Conservation (phyloP, 2,797 vertebrate genomes). For the Lithobates sylvaticus region DNA sequence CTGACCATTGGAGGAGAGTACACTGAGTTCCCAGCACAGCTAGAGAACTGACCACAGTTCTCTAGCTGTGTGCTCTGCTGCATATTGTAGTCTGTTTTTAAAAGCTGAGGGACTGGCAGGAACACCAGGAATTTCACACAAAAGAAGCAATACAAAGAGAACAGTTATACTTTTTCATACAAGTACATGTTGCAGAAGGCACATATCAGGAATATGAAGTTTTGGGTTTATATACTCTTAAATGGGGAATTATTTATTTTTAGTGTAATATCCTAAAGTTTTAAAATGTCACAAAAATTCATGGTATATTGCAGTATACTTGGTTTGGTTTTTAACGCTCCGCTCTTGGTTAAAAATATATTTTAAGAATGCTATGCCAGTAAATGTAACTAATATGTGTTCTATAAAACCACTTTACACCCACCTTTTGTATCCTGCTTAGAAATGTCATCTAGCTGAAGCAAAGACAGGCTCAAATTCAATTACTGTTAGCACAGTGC, state of each 20-base stretch:
- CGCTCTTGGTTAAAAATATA: constrained; percentile 77
- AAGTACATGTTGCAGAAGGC: too few relatives aligned
- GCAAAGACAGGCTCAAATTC: constrained; percentile 63
- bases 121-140: too few relatives aligned
- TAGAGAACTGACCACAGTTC: too few relatives aligned
- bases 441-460: constrained; percentile 65
- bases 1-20: too few relatives aligned
- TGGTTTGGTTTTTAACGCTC: constrained; percentile 75
- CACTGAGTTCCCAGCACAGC: too few relatives aligned
- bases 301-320: constrained; percentile 75
- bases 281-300: constrained; percentile 78
- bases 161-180: too few relatives aligned
- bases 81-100: too few relatives aligned
- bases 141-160: too few relatives aligned
- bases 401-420: constrained; percentile 73
- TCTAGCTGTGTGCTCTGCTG: too few relatives aligned
- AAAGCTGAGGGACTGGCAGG: too few relatives aligned
- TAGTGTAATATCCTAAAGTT: constrained; percentile 80
- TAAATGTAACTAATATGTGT: constrained; percentile 76
- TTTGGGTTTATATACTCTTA: too few relatives aligned
- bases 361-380: constrained; percentile 77
- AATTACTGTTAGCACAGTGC: constrained; percentile 64
- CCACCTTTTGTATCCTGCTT: constrained; percentile 71
- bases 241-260: constrained; percentile 82
- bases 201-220: constrained; percentile 56